Evolutionary conservation across 23 tunicate genomes (phyloP), one percentile per base, ranked within the genome.

Genomic region (Ascidia mentula): DNA sequence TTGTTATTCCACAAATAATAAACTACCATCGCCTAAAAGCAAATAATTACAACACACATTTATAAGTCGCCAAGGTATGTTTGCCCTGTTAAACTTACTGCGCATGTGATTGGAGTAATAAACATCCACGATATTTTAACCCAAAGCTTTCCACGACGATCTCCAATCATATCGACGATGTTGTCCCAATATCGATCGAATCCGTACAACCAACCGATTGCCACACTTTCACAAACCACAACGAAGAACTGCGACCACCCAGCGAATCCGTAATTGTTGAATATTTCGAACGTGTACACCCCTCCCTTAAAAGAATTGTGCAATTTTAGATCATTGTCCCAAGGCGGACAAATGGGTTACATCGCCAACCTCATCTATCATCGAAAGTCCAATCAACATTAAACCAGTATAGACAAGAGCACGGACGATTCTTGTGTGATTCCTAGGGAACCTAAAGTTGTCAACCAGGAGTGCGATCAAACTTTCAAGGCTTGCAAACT

Each of bases 131-230:
- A 34, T 6, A 71, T 33, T 18, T 3, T 5, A 6, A 71, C 3
- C 75, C 75, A 71, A 6, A 18, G 1, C 39, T 71, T 71, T 71
- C 75, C 75, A 3, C 75, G 34, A 3, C 38, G 18, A 22, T 8
- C 12, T 31, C 75, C 75, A 31, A 71, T 71, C 75, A 71, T 71
- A 34, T 8, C 39, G 9, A 34, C 75, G 3, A 71, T 18, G 1
- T 18, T n/a, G 13, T 71, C 30, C 38, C 38, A 71, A 18, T 71
- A 35, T 5, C 18, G 30, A 2, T 71, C 75, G 13, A 71, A 34
- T 8, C 75, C 75, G 75, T 7, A 71, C 8, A 71, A 36, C 75
- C 75, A 71, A n/a, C 12, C 75, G 32, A 71, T 71, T 4, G 75
- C 75, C 3, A 71, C 34, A 35, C 38, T 34, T 18, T 71, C 75